These are phyloP conservation scores for Orthonevra nobilis DNA, from an alignment of 2,888 invertebrate species.

Conservation along the genomic window DNA sequence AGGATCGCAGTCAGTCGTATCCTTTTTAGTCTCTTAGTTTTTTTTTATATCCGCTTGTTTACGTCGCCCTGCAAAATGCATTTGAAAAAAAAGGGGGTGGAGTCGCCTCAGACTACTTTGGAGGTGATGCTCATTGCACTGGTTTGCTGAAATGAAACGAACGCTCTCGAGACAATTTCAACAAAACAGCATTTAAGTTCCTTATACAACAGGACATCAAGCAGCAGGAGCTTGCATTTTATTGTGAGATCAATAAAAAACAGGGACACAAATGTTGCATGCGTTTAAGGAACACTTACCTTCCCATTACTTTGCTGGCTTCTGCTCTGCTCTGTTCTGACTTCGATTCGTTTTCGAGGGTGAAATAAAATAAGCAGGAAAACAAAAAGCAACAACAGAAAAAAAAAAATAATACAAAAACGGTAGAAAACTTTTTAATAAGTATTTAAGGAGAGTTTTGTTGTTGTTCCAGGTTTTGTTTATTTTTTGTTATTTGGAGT, in stretches of 20 bases:
- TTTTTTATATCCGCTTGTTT: conserved; percentile 2
- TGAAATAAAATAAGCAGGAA: no score
- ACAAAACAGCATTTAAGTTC: conserved; percentile 11
- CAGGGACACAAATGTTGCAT: conserved; percentile 56
- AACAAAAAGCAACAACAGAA: conserved; percentile 3
- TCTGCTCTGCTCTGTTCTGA: conserved; percentile 5
- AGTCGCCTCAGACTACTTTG: neutral
- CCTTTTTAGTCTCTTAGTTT: conserved; percentile 10
- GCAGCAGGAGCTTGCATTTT: conserved; percentile 24
- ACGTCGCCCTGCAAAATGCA: conserved; percentile 30
- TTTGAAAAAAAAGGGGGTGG: conserved; percentile 13
- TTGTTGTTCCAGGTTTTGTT: neutral
- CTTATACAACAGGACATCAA: conserved; percentile 4
- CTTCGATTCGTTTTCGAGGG: conserved; percentile 23
- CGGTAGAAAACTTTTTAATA: conserved; percentile 58
- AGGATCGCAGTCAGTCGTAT: neutral
- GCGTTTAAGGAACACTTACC: conserved; percentile 54
- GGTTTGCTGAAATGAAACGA: conserved; percentile 18
- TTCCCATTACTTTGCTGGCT: neutral
- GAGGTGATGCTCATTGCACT: conserved; percentile 38
- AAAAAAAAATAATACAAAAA: conserved; percentile 1
- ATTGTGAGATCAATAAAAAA: conserved; percentile 52
- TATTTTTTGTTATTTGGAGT: neutral
- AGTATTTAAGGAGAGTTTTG: conserved; percentile 53
- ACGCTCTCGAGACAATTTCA: conserved; percentile 46